Percentiles rank a stretch among this genome's conserved stretches.
Evolutionary conservation across 2,888 invertebrate species (phyloP).

Genomic region (Cheilosia variabilis): DNA sequence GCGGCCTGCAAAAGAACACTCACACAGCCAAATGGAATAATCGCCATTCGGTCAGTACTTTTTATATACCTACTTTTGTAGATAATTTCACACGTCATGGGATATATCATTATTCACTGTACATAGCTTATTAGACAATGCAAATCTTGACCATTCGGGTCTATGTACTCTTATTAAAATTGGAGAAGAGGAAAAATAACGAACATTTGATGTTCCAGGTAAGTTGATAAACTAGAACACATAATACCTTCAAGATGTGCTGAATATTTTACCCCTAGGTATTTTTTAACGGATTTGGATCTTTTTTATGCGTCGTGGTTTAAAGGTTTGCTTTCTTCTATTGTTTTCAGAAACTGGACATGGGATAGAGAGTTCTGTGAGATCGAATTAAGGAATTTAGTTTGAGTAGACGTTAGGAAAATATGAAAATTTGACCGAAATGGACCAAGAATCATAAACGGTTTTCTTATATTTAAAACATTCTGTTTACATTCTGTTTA

Average conservation of each 20-base stretch:
- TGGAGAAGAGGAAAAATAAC: conserved; percentile 36
- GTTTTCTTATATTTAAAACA: no score
- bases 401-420: background rate
- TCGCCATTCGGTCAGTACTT: conserved; percentile 55
- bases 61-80: conserved; percentile 34
- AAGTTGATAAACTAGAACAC: conserved; percentile 29
- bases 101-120: background rate
- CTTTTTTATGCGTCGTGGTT: conserved; percentile 12
- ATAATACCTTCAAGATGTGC: background rate
- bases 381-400: background rate
- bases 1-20: conserved; percentile 43
- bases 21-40: conserved; percentile 28
- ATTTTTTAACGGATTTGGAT: conserved; percentile 42
- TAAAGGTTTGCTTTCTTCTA: background rate
- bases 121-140: conserved; percentile 27
- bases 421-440: no score
- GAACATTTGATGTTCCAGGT: conserved; percentile 27
- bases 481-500: no score
- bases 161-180: conserved; percentile 33
- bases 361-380: background rate
- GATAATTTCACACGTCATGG: conserved; percentile 57
- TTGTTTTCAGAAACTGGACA: conserved; percentile 20
- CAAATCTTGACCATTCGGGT: conserved; percentile 63
- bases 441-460: no score
- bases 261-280: background rate